Evolutionary conservation across 2,888 invertebrate species (phyloP).

Genomic region (Copidosoma aretas): DNA sequence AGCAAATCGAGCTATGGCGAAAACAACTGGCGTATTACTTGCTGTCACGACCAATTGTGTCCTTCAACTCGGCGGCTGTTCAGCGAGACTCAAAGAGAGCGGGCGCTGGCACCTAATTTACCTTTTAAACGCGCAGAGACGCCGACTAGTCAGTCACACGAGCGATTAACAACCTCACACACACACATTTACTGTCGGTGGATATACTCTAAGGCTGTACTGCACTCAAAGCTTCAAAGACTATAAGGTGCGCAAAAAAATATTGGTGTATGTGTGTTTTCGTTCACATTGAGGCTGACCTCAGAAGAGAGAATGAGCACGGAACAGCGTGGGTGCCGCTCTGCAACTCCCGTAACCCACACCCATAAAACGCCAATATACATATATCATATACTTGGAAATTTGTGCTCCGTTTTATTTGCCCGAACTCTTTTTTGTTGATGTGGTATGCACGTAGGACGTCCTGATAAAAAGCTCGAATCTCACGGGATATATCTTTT

Average conservation of each 20-base stretch:
- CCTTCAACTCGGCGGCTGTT: neutral
- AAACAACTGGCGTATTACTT: too few species aligned
- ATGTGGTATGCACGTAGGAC: neutral
- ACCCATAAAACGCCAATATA: constrained; percentile 41
- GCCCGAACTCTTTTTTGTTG: neutral
- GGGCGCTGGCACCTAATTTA: neutral
- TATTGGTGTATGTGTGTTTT: neutral
- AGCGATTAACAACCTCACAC: neutral
- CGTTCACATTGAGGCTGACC: constrained; percentile 52
- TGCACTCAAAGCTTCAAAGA: too few species aligned
- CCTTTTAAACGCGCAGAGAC: neutral
- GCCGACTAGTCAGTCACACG: neutral
- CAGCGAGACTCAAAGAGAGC: neutral
- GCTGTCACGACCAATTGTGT: too few species aligned
- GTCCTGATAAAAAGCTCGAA: too few species aligned
- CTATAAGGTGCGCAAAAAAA: too few species aligned
- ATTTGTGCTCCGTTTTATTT: too few species aligned
- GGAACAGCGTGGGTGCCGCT: constrained; percentile 49
- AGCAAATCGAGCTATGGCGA: too few species aligned
- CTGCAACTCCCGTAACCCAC: constrained; percentile 41
- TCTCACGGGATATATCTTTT: too few species aligned
- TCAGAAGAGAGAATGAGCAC: constrained; percentile 42
- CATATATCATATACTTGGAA: neutral
- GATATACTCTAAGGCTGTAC: too few species aligned
- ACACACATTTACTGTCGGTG: too few species aligned